These are phyloP conservation scores for Molanna angustata DNA, from an alignment of 2,888 invertebrate species.

Conservation along the genomic window DNA sequence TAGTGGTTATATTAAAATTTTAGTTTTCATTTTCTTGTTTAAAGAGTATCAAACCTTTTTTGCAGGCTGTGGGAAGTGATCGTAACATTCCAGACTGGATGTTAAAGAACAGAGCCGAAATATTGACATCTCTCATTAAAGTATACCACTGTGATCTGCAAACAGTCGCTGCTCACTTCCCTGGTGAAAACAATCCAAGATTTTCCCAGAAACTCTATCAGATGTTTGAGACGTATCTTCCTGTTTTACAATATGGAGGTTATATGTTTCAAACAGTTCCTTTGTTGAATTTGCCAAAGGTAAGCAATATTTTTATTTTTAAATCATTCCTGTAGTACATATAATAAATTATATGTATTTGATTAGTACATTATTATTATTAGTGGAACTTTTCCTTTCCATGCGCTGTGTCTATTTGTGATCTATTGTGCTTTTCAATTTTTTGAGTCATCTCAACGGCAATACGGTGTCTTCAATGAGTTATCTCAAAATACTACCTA, in stretches of 20 bases:
- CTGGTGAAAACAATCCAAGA: conserved; percentile 54
- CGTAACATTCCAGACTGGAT: conserved; percentile 81
- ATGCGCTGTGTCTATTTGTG: no score
- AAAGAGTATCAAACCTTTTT: no score
- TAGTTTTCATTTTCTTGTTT: no score
- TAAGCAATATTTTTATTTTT: conserved; percentile 38
- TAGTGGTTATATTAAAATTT: no score
- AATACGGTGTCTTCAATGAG: no score
- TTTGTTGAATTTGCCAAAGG: conserved; percentile 78
- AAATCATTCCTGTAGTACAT: background rate
- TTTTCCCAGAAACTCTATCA: conserved; percentile 76
- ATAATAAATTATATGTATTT: background rate
- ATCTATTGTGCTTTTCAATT: no score
- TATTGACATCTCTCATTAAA: conserved; percentile 71
- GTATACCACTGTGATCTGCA: conserved; percentile 85
- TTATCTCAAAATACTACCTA: no score
- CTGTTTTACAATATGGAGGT: conserved; percentile 78
- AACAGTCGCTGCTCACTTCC: conserved; percentile 59
- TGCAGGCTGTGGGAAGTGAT: conserved; percentile 84
- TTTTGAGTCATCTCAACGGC: no score
- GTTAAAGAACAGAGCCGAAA: conserved; percentile 72
- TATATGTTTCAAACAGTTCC: conserved; percentile 83
- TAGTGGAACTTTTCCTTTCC: background rate
- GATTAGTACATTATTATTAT: background rate
- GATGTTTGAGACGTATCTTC: conserved; percentile 87